A percentile compares a stretch with the other conserved stretches of the same genome.
These are phyloP conservation scores for Lepidurus apus DNA, from an alignment of 1,140 invertebrate species.

Conservation along the genomic window DNA sequence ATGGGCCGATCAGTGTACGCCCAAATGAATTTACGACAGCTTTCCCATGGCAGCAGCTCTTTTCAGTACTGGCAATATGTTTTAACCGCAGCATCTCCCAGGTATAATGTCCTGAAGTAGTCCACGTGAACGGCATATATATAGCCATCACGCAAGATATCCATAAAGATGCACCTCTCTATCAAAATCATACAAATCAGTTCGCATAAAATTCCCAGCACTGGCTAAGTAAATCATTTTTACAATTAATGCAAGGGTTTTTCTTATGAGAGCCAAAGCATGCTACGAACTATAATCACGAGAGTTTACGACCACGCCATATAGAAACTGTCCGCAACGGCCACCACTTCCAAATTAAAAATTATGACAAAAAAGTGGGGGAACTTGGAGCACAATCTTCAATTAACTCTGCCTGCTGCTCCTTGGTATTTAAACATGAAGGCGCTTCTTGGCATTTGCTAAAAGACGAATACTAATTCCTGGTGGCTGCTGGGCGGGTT, in stretches of 20 bases:
- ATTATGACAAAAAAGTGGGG: constrained; percentile 1
- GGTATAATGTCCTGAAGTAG: background rate
- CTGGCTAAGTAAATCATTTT: background rate
- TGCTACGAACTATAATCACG: constrained; percentile 8
- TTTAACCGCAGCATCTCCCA: background rate
- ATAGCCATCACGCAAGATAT: constrained; percentile 9
- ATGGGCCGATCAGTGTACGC: constrained; percentile 10
- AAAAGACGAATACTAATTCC: background rate
- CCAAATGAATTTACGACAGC: constrained; percentile 8
- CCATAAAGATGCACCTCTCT: constrained; percentile 21
- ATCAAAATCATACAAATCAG: constrained; percentile 19
- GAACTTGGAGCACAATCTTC: background rate
- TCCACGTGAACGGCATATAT: background rate
- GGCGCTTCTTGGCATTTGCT: background rate
- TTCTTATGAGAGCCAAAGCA: background rate
- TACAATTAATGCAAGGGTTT: background rate
- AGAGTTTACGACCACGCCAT: background rate
- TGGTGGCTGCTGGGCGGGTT: background rate
- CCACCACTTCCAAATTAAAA: background rate
- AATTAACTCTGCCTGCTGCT: background rate
- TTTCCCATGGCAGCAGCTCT: background rate
- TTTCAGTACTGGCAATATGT: background rate
- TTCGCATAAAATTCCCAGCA: constrained; percentile 3
- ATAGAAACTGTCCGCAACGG: background rate
- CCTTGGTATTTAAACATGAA: background rate